phyloP scores from a whole-genome alignment of 1,140 invertebrate species.

The Cylas formicarius region DNA sequence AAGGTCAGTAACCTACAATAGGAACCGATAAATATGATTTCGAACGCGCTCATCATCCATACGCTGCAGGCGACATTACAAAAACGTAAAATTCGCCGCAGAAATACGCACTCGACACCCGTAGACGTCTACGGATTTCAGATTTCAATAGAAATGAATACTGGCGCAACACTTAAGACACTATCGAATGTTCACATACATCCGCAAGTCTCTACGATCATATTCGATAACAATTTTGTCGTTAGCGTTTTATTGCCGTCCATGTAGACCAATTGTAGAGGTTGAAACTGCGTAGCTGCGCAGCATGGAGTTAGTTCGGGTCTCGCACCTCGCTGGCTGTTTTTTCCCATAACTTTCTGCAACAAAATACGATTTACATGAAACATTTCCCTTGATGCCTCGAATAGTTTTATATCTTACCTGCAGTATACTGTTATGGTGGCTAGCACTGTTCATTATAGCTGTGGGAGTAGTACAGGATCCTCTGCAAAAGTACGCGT shows the following conservation, averaged over 20 bases:
- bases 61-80: conserved; percentile 3
- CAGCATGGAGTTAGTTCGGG: conserved; percentile 67
- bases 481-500: conserved; percentile 79
- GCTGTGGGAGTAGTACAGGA: conserved; percentile 63
- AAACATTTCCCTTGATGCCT: background rate
- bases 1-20: too few species aligned
- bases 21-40: too few species aligned
- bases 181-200: conserved; percentile 55
- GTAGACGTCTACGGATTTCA: too few species aligned
- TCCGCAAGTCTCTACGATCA: conserved; percentile 76
- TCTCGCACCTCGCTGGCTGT: conserved; percentile 36
- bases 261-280: conserved; percentile 66
- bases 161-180: background rate
- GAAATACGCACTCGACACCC: too few species aligned
- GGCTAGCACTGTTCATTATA: conserved; percentile 54
- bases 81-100: conserved; percentile 4
- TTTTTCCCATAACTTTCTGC: conserved; percentile 55
- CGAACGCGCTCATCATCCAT: too few species aligned
- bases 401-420: conserved; percentile 44
- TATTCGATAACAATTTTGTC: conserved; percentile 69
- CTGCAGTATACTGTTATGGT: conserved; percentile 64
- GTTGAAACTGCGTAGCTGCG: conserved; percentile 66
- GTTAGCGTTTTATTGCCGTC: conserved; percentile 67
- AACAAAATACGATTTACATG: conserved; percentile 20
- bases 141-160: background rate